Percentiles rank a stretch among this genome's conserved stretches.
These are phyloP conservation scores for Lasioglossum malachurum DNA, from an alignment of 2,888 invertebrate species.

Conservation along the genomic window DNA sequence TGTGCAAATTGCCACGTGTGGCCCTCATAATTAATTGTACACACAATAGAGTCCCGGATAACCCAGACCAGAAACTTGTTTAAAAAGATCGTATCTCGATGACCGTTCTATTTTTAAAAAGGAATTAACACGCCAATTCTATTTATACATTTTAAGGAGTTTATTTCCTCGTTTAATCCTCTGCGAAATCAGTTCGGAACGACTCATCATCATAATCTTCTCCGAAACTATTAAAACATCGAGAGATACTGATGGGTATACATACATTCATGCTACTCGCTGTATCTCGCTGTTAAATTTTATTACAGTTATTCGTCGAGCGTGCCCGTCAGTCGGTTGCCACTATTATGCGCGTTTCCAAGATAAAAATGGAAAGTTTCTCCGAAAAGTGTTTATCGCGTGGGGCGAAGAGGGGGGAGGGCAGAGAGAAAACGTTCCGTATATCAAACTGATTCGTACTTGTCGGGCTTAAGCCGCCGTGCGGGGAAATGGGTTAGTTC, in stretches of 20 bases:
- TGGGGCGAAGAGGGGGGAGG: neutral
- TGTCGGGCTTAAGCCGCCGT: neutral
- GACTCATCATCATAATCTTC: neutral
- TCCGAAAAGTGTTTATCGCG: conserved; percentile 4
- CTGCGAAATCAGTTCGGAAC: neutral
- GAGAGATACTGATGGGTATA: neutral
- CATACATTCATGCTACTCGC: neutral
- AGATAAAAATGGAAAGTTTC: conserved; percentile 40
- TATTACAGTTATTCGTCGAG: conserved; percentile 20
- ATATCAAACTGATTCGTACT: conserved; percentile 26
- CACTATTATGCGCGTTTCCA: neutral
- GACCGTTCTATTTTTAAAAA: neutral
- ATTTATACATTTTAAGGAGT: neutral
- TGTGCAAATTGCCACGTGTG: neutral
- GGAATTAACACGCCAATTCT: neutral
- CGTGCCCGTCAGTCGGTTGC: neutral
- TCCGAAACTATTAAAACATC: neutral
- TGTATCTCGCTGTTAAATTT: conserved; percentile 31
- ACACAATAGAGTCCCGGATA: no score
- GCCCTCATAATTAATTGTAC: neutral
- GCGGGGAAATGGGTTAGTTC: conserved; percentile 7
- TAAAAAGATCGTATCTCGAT: neutral
- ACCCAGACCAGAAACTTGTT: no score
- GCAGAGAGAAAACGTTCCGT: neutral
- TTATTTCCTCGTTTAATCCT: neutral